A percentile compares a stretch with the other conserved stretches of the same genome.
Evolutionary conservation across 2,888 invertebrate species (phyloP).

Genomic region (Conus canariensis): DNA sequence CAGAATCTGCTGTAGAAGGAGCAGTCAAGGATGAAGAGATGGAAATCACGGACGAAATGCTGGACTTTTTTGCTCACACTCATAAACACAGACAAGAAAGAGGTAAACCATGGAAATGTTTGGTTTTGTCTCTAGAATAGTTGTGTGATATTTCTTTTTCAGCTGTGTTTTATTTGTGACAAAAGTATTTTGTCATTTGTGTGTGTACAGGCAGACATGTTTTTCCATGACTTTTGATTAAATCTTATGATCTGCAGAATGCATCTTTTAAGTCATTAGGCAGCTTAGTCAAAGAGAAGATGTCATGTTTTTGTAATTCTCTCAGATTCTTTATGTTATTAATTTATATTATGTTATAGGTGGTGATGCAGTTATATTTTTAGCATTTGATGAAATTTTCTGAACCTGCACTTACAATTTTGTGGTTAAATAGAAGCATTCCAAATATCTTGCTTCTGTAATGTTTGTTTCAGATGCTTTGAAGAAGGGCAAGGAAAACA

Average conservation of each 20-base stretch:
- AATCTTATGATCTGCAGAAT: no score
- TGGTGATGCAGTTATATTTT: no score
- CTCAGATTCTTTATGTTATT: no score
- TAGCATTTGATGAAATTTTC: no score
- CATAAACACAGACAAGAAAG: conserved; percentile 81
- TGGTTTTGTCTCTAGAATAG: not conserved
- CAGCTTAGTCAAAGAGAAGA: no score
- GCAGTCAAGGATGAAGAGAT: conserved; percentile 78
- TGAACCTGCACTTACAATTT: not conserved
- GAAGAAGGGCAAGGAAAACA: conserved; percentile 43
- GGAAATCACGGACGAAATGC: conserved; percentile 84
- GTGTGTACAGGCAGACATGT: no score
- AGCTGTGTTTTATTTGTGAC: not conserved
- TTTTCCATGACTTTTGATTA: no score
- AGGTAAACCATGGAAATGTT: conserved; percentile 58
- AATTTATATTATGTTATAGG: no score
- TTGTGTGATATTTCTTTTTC: not conserved
- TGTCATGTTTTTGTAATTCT: no score
- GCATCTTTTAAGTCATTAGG: no score
- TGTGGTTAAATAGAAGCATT: not conserved
- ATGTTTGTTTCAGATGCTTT: conserved; percentile 48
- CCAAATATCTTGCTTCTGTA: no score
- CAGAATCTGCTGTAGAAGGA: not conserved
- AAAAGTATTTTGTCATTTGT: not conserved
- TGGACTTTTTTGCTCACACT: conserved; percentile 83